Conservation (phyloP, 2,888 invertebrate species). For the Megalurothrips usitatus region DNA sequence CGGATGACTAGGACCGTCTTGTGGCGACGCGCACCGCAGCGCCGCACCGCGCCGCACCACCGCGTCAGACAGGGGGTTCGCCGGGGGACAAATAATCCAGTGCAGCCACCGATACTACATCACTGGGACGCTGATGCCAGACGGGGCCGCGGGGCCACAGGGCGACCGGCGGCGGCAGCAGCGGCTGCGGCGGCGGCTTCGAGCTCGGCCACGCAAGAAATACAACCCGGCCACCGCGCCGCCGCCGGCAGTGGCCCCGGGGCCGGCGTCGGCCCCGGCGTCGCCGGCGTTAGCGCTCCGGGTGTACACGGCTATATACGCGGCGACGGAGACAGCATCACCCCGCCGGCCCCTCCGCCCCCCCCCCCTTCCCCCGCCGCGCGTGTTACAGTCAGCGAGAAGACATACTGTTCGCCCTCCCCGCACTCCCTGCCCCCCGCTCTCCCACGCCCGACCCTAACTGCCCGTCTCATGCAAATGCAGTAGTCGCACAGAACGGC, state of each 20-base stretch:
- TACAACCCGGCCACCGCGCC: not conserved
- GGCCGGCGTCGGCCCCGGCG: not conserved
- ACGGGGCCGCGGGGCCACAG: not conserved
- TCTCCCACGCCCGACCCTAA: not conserved
- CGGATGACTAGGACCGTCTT: not conserved
- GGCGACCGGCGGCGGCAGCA: not conserved
- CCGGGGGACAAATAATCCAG: conserved; percentile 7
- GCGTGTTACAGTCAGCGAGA: not conserved
- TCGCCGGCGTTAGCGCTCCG: not conserved
- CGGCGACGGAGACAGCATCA: not conserved
- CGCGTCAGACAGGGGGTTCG: not conserved
- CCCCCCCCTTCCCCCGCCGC: not conserved
- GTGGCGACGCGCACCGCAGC: not conserved
- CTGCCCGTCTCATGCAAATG: conserved; percentile 15
- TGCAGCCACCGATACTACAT: not conserved
- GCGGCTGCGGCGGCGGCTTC: not conserved
- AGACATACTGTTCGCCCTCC: conserved; percentile 2
- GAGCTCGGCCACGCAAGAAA: conserved; percentile 1
- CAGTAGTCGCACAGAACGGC: not conserved
- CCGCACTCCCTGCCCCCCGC: not conserved
- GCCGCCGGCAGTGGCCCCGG: not conserved
- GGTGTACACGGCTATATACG: not conserved
- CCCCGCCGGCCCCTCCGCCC: too few species aligned
- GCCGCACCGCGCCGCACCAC: not conserved
- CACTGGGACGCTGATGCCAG: not conserved